Evolutionary conservation across 37 sponge, comb jelly and placozoan species (phyloP).

Genomic region (Eunapius fragilis): DNA sequence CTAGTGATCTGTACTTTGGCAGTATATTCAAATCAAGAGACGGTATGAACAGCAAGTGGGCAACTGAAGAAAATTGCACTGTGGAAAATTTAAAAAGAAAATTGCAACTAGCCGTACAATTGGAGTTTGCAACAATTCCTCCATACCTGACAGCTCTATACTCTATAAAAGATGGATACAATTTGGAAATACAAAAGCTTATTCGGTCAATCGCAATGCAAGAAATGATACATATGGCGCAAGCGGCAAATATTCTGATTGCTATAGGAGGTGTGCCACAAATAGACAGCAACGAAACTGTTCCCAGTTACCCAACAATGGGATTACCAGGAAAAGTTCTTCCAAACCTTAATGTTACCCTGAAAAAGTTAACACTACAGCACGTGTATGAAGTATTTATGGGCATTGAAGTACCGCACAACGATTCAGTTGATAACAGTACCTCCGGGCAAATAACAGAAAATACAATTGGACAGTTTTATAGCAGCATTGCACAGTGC

Average conservation of each 20-base stretch:
- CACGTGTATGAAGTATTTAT: conserved; percentile 28
- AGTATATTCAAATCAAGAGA: background rate
- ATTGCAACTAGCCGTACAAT: conserved; percentile 20
- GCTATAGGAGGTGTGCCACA: conserved; percentile 30
- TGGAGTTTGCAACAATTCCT: conserved; percentile 44
- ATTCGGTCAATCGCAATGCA: conserved; percentile 32
- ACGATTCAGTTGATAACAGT: too few relatives aligned
- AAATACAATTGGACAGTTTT: conserved; percentile 56
- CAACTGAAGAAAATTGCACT: background rate
- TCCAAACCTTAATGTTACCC: conserved; percentile 8
- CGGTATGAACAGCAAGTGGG: background rate
- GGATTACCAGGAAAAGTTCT: conserved; percentile 38
- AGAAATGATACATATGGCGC: conserved; percentile 47
- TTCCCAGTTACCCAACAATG: conserved; percentile 11
- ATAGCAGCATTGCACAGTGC: conserved; percentile 21
- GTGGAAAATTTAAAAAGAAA: conserved; percentile 7
- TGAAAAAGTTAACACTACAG: conserved; percentile 2
- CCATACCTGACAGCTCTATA: conserved; percentile 35
- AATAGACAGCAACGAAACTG: background rate
- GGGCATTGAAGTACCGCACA: conserved; percentile 19
- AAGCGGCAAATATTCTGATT: conserved; percentile 43
- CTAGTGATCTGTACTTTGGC: too few relatives aligned
- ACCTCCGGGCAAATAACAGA: background rate
- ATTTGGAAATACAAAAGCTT: conserved; percentile 11
- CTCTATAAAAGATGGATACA: conserved; percentile 23